These are phyloP conservation scores for Gadopsis bispinosus DNA, from an alignment of 2,797 vertebrate species.

Conservation along the genomic window DNA sequence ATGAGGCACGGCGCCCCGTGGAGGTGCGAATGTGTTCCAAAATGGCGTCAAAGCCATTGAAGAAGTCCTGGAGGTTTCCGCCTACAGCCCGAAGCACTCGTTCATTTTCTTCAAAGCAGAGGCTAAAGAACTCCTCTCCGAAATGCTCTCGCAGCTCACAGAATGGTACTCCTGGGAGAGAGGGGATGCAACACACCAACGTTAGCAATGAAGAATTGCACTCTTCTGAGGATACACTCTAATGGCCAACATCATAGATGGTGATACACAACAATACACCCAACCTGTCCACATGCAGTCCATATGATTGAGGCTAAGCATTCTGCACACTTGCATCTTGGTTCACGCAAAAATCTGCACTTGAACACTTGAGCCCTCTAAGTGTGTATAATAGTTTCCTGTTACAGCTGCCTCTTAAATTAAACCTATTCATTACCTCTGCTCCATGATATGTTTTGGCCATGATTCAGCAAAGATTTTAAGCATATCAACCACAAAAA, in stretches of 20 bases:
- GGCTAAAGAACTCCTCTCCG: constrained; percentile 95
- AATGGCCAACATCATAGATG: neutral
- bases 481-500: constrained; percentile 42
- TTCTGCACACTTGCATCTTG: neutral
- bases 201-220: constrained; percentile 15
- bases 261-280: neutral
- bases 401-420: constrained; percentile 23
- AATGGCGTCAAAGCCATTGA: constrained; percentile 98
- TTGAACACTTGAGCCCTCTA: neutral
- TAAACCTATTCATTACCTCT: neutral
- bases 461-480: constrained; percentile 27
- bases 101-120: constrained; percentile 97
- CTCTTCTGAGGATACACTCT: constrained; percentile 7
- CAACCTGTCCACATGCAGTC: constrained; percentile 1
- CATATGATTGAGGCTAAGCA: neutral
- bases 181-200: constrained; percentile 46
- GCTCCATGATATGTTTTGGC: constrained; percentile 1
- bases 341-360: constrained; percentile 10
- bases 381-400: constrained; percentile 2
- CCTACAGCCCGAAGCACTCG: constrained; percentile 95
- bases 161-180: constrained; percentile 89
- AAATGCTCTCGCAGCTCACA: constrained; percentile 94
- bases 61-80: constrained; percentile 97
- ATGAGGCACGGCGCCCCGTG: constrained; percentile 91
- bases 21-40: constrained; percentile 98